Conservation (phyloP, 2,888 invertebrate species). For the Tiphia femorata region DNA sequence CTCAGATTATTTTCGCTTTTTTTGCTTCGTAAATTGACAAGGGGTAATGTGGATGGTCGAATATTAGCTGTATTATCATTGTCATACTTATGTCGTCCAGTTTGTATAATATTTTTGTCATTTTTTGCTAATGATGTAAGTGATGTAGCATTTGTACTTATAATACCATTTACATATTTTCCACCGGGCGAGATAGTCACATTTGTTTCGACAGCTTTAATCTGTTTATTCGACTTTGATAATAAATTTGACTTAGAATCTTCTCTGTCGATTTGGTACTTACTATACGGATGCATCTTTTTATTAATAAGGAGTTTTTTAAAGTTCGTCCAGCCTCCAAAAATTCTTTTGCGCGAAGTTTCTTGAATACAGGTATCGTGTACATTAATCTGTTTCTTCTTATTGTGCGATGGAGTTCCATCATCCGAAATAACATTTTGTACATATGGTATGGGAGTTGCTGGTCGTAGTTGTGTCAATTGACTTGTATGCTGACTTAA, state of each 20-base stretch:
- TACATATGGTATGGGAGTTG: constrained; percentile 78
- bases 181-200: constrained; percentile 69
- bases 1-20: constrained; percentile 65
- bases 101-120: constrained; percentile 52
- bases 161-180: constrained; percentile 63
- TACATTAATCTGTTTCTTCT: constrained; percentile 70
- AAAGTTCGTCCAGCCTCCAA: constrained; percentile 71
- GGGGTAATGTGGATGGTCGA: constrained; percentile 69
- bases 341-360: constrained; percentile 54
- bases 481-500: constrained; percentile 63
- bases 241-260: constrained; percentile 62
- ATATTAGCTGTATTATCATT: constrained; percentile 52
- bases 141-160: constrained; percentile 57
- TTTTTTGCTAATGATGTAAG: constrained; percentile 66
- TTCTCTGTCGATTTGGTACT: constrained; percentile 60
- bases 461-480: constrained; percentile 66
- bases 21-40: constrained; percentile 55
- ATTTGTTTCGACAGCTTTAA: constrained; percentile 60
- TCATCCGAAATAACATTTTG: constrained; percentile 78
- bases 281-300: constrained; percentile 56
- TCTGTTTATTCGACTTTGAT: constrained; percentile 47
- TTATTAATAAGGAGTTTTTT: constrained; percentile 68
- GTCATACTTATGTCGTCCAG: constrained; percentile 42
- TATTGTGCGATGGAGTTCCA: constrained; percentile 54
- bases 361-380: constrained; percentile 64